phyloP scores from a whole-genome alignment of 2,888 invertebrate genomes.

The Amblyjoppa proteus region DNA sequence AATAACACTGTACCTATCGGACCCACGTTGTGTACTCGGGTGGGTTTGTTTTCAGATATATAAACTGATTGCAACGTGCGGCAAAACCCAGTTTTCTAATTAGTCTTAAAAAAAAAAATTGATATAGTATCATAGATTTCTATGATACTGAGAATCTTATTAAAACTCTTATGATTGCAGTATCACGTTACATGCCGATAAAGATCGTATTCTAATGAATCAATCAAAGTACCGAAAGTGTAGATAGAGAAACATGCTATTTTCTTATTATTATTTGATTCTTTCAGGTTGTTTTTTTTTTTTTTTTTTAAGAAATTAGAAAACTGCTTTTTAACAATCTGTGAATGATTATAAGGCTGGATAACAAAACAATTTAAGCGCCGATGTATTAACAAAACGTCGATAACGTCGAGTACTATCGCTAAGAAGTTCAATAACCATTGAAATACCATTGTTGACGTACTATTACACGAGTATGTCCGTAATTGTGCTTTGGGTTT shows the following conservation, averaged over 20 bases:
- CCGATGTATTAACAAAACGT: constrained; percentile 37
- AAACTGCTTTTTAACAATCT: constrained; percentile 16
- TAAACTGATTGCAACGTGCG: constrained; percentile 20
- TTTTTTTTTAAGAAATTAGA: constrained; percentile 19
- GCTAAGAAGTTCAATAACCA: constrained; percentile 7
- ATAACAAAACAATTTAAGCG: constrained; percentile 43
- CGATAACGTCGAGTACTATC: constrained; percentile 11
- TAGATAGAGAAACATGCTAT: not conserved
- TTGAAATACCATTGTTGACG: not conserved
- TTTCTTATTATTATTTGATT: not conserved
- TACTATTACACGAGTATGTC: not conserved
- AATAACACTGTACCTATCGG: constrained; percentile 80
- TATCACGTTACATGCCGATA: not conserved
- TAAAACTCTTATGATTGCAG: not conserved
- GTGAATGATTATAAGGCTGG: constrained; percentile 28
- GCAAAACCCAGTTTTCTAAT: constrained; percentile 20
- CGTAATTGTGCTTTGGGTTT: not conserved
- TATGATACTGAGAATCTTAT: not conserved
- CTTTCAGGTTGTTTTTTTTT: not conserved
- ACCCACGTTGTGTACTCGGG: constrained; percentile 63
- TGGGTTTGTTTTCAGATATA: constrained; percentile 48
- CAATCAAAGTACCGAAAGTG: not conserved
- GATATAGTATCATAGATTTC: not conserved
- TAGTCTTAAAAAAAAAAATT: constrained; percentile 48
- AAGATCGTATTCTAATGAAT: not conserved